These are phyloP conservation scores for Orthonevra nobilis DNA, from an alignment of 2,888 invertebrate genomes.

Conservation along the genomic window DNA sequence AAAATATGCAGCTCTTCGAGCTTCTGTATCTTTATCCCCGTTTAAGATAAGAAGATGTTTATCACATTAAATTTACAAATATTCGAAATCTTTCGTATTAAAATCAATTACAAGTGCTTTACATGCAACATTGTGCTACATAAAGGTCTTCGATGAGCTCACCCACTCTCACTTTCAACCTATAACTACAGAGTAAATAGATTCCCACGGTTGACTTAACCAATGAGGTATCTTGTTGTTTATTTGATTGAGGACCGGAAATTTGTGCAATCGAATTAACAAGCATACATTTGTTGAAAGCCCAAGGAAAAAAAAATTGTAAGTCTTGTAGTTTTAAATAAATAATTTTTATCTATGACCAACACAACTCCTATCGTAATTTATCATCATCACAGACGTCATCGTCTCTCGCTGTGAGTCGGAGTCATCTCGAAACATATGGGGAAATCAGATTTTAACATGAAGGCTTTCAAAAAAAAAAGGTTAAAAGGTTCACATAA, in stretches of 20 bases:
- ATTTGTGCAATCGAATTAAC: constrained; percentile 42
- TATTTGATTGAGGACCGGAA: constrained; percentile 49
- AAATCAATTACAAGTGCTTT: background rate
- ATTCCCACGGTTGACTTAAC: constrained; percentile 31
- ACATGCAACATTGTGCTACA: background rate
- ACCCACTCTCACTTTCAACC: constrained; percentile 36
- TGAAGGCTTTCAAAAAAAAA: constrained; percentile 40
- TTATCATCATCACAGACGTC: constrained; percentile 53
- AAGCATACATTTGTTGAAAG: constrained; percentile 1
- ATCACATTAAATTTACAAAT: constrained; percentile 8
- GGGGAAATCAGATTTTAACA: constrained; percentile 32
- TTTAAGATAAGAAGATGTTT: background rate
- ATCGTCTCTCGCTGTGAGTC: constrained; percentile 6
- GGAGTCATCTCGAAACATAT: background rate
- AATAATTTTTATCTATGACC: constrained; percentile 44
- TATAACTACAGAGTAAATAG: constrained; percentile 1
- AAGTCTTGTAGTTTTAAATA: constrained; percentile 45
- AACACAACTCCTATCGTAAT: constrained; percentile 34
- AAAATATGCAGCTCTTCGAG: constrained; percentile 10
- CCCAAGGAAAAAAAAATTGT: constrained; percentile 41
- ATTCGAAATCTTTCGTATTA: background rate
- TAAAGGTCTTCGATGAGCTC: constrained; percentile 5
- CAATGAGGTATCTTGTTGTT: background rate
- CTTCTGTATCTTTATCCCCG: too few relatives aligned
- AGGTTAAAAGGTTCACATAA: constrained; percentile 47